Base-by-base conservation (phyloP, 2,797 vertebrate species). In the Chaunax sp. region DNA sequence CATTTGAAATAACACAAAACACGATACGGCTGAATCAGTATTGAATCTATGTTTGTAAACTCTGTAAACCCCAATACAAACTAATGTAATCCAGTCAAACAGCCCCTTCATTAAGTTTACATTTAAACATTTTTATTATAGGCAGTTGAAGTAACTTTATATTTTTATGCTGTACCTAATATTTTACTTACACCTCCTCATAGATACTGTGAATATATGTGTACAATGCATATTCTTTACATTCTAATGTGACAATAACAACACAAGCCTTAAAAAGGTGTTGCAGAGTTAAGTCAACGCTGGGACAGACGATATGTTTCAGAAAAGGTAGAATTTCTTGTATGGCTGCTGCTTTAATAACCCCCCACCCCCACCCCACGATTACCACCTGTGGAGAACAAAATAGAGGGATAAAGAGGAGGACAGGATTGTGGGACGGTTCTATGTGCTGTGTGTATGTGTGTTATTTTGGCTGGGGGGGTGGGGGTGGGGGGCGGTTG, bases 311-410 rank as follows among this genome's bases (percentile, higher is more conserved):
- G 2, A 23, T 6, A 44, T 18, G 6, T 6, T 19, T 40, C 35
- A 60, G 19, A 41, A 26, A 76, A 5, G 10, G 33, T 7, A 45
- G 5, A 20, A 40, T 40, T 37, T 46, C 12, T 20, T 68, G 11
- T 13, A 25, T 33, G 10, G 11, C 33, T 14, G 43, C 19, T 41
- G n/a, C 11, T n/a, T 88, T 91, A 89, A 89, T 89, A 88, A 84
- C 81, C 74, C 86, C 67, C 72, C 71, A 26, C 72, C 85, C 64
- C 73, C 68, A n/a, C n/a, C n/a, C n/a, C 28, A 43, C 44, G 18
- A 86, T 64, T 44, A 65, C 75, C 80, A 59, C 86, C 86, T 33
- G 69, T 65, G 20, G 84, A 68, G 80, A 83, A 73, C 62, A 80
- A 70, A 75, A 82, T 33, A 33, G 28, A 69, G 52, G 60, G 83